Conservation (phyloP, 2,888 invertebrate species). For the Alloplasta piceator region DNA sequence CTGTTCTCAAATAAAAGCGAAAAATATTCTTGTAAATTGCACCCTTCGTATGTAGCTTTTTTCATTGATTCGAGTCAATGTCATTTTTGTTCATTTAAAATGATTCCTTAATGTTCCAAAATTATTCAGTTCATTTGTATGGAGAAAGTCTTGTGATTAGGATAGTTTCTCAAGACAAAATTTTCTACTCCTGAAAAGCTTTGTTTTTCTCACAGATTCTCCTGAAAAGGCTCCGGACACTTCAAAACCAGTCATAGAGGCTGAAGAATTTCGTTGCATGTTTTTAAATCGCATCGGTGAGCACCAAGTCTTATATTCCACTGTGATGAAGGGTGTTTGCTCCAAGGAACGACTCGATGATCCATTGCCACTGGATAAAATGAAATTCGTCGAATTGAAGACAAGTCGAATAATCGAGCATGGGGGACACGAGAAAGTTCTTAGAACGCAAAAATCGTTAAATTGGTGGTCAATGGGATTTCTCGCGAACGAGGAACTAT, state of each 20-base stretch:
- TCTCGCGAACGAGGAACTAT: constrained; percentile 88
- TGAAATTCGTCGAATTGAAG: neutral
- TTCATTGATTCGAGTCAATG: too few relatives aligned
- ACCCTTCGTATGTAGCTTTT: too few relatives aligned
- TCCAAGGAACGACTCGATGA: neutral
- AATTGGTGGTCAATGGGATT: constrained; percentile 93
- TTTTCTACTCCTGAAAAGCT: too few relatives aligned
- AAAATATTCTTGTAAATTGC: too few relatives aligned
- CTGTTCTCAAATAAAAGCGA: too few relatives aligned
- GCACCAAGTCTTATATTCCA: neutral
- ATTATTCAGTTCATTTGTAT: too few relatives aligned
- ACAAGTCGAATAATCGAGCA: constrained; percentile 52
- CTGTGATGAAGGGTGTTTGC: neutral
- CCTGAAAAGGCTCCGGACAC: neutral
- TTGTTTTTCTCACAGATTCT: too few relatives aligned
- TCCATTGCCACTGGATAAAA: neutral
- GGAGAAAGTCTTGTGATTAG: too few relatives aligned
- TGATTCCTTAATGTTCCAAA: too few relatives aligned
- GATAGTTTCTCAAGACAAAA: too few relatives aligned
- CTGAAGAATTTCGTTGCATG: neutral
- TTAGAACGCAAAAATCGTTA: constrained; percentile 83
- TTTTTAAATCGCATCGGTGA: neutral
- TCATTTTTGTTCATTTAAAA: too few relatives aligned
- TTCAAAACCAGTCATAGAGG: neutral
- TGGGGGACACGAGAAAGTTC: constrained; percentile 85